Percentiles rank a stretch among this genome's conserved stretches.
phyloP scores from a whole-genome alignment of 2,797 vertebrate species.

The Semotilus atromaculatus region DNA sequence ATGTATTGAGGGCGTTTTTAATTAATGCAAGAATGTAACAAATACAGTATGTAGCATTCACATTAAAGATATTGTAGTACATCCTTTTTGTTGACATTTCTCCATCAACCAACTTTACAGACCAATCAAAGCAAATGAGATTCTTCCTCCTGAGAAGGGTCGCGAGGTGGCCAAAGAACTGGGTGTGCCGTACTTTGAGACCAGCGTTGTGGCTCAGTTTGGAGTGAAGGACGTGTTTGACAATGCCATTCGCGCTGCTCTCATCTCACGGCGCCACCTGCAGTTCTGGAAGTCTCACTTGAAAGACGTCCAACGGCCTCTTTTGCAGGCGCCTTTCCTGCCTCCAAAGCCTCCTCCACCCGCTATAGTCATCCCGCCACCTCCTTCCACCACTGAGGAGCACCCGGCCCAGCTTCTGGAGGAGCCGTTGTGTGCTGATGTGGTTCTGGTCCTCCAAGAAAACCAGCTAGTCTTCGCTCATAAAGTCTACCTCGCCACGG shows the following conservation, averaged over 20 bases:
- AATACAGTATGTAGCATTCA: background rate
- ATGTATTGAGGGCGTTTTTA: background rate
- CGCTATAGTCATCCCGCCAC: slow-evolving; percentile 67
- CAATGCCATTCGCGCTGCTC: slow-evolving; percentile 78
- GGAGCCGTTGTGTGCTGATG: slow-evolving; percentile 72
- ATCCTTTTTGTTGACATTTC: background rate
- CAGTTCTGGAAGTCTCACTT: slow-evolving; percentile 82
- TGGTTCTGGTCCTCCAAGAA: slow-evolving; percentile 72
- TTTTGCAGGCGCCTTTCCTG: slow-evolving; percentile 76
- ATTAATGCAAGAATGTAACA: background rate
- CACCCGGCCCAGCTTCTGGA: slow-evolving; percentile 68
- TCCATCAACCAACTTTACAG: slow-evolving; percentile 52
- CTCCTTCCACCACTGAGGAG: slow-evolving; percentile 47
- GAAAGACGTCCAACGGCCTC: slow-evolving; percentile 75
- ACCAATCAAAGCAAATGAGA: slow-evolving; percentile 79
- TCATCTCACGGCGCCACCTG: slow-evolving; percentile 77
- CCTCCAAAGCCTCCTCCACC: slow-evolving; percentile 75
- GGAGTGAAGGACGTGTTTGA: slow-evolving; percentile 80
- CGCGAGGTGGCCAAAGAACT: slow-evolving; percentile 79
- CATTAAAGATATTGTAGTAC: background rate
- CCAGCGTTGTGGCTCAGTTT: slow-evolving; percentile 79
- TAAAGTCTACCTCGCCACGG: slow-evolving; percentile 77
- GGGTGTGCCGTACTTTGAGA: slow-evolving; percentile 78
- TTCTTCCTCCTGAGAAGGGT: slow-evolving; percentile 74
- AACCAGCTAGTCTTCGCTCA: slow-evolving; percentile 72